Evolutionary conservation across 2,113 vertebrate genomes (phyloP).

Genomic region (Python bivittatus): DNA sequence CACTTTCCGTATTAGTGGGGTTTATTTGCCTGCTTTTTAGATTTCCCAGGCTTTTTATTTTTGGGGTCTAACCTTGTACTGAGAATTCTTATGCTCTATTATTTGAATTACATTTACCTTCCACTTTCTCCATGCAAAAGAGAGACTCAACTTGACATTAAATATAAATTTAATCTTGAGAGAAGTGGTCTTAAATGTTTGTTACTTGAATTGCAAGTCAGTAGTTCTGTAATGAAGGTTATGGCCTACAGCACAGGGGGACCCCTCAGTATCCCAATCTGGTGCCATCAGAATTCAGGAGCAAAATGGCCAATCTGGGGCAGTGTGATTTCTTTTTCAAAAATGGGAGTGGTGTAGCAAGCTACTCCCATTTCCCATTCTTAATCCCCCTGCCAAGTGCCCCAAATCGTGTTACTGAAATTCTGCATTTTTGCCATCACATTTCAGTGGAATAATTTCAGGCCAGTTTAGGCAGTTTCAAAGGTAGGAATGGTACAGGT

Average conservation of each 20-base stretch:
- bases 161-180: background rate
- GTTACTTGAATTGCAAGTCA: background rate
- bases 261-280: background rate
- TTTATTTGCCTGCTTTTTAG: background rate
- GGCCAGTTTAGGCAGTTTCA: background rate
- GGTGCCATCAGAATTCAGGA: background rate
- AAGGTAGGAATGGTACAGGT: background rate
- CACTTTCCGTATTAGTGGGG: background rate
- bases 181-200: background rate
- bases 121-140: background rate
- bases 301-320: background rate
- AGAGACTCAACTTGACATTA: background rate
- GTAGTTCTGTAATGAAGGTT: background rate
- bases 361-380: background rate
- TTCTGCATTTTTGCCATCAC: background rate
- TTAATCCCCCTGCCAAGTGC: background rate
- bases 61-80: background rate
- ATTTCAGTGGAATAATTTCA: background rate
- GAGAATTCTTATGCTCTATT: background rate
- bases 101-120: background rate
- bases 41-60: background rate
- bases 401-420: background rate
- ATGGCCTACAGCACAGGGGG: background rate
- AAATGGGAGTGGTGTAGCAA: background rate
- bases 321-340: background rate